These are phyloP conservation scores for Meteorus cinctellus DNA, from an alignment of 2,888 invertebrate species.

Conservation along the genomic window DNA sequence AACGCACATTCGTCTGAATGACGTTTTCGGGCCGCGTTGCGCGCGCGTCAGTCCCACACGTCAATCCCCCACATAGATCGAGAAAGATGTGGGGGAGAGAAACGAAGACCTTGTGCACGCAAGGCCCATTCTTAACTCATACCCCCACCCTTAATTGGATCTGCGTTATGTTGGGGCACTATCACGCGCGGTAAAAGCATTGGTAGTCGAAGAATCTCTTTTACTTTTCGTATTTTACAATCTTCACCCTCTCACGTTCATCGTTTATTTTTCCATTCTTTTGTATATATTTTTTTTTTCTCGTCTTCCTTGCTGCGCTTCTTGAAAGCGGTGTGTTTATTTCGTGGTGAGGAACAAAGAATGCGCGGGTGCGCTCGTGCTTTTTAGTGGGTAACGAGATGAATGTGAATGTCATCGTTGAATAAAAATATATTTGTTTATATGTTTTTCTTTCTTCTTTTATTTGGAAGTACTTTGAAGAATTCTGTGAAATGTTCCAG, in stretches of 20 bases:
- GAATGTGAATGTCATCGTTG: constrained; percentile 41
- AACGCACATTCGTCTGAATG: constrained; percentile 65
- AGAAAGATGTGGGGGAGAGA: constrained; percentile 38
- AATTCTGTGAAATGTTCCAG: too few relatives aligned
- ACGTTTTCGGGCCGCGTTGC: constrained; percentile 60
- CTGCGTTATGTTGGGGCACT: constrained; percentile 64
- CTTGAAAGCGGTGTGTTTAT: constrained; percentile 55
- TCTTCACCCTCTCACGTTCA: constrained; percentile 34
- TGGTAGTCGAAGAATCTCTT: constrained; percentile 61
- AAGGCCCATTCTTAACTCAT: constrained; percentile 41
- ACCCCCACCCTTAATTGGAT: constrained; percentile 67
- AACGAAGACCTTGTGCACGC: constrained; percentile 19
- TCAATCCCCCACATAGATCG: constrained; percentile 36
- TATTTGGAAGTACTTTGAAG: too few relatives aligned
- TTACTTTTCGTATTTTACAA: constrained; percentile 47
- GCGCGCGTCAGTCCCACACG: constrained; percentile 17
- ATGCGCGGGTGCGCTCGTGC: constrained; percentile 65
- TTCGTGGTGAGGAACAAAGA: constrained; percentile 56
- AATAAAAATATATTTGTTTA: constrained; percentile 40
- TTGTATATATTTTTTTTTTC: constrained; percentile 1
- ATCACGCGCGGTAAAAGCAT: constrained; percentile 63
- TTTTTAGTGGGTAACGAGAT: constrained; percentile 62
- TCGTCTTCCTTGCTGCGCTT: constrained; percentile 18
- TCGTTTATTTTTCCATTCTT: not conserved
- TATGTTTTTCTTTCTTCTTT: too few relatives aligned